Conservation (phyloP, 2,888 invertebrate species). For the Amphimallon solstitiale region DNA sequence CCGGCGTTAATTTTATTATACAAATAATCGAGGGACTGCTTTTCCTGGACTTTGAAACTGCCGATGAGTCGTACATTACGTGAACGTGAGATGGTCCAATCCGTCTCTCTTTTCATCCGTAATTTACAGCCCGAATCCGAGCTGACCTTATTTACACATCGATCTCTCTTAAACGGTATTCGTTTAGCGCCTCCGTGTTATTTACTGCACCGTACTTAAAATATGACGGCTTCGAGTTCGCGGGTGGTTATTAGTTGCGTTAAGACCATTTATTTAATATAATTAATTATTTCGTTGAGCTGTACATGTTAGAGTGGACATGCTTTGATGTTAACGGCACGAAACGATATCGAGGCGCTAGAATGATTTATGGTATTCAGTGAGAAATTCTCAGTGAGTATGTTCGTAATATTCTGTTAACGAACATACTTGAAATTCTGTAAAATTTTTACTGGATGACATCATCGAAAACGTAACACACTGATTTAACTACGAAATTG, state of each 20-base stretch:
- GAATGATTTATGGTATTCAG: no score
- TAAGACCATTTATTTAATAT: background rate
- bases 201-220: background rate
- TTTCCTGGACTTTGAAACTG: background rate
- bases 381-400: no score
- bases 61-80: background rate
- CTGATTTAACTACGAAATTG: no score
- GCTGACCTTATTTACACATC: background rate
- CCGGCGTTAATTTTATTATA: conserved; percentile 10
- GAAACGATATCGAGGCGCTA: no score
- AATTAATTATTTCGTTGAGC: background rate
- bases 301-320: no score
- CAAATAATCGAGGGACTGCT: background rate
- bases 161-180: background rate
- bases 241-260: background rate
- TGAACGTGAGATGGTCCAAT: conserved; percentile 2
- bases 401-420: no score
- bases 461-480: background rate
- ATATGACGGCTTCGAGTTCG: background rate
- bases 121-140: background rate
- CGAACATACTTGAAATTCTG: no score
- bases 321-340: no score
- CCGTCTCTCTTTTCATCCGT: background rate
- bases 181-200: background rate
- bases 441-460: background rate